Evolutionary conservation across 2,888 invertebrate genomes (phyloP), one percentile per base, ranked within the genome.

Genomic region (Ischnura elegans): DNA sequence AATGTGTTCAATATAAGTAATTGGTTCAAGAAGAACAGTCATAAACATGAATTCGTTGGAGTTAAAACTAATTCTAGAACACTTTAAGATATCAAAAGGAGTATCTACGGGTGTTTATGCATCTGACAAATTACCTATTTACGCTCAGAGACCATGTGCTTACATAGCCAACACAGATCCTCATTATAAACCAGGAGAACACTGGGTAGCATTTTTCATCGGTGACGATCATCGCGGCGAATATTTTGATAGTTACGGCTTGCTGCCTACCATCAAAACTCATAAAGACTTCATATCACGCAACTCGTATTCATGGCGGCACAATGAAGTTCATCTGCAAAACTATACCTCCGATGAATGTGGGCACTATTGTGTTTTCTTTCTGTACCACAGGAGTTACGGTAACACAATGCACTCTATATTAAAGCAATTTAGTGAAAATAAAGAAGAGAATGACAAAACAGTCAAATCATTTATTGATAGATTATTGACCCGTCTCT

Each of bases 121-220:
- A 84, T 25, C 84, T 8, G 84, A 84, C 29, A 84, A 25, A 36
- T 42, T 85, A 10, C 85, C 85, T 5, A 85, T 85, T 36, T 42
- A 5, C 19, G 42, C 42, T 29, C 29, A 4, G 42, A 29, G 85
- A 19, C 36, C 29, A 19, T 85, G 85, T 85, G 36, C 42, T 19
- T 36, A 36, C 85, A 85, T 29, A 3, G 85, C 36, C 36, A 85
- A 85, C 36, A 13, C 47, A 47, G 47, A 47, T 47, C 13, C 47
- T 8, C 47, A 47, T 47, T 13, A 47, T 47, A 47, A 85, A n/a
- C 85, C 85, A 29, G 85, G 85, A 19, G 16, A 36, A 42, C 85
- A 85, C 36, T 85, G 85, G 85, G 85, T 85, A 85, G 85, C 85
- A 19, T 85, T 85, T 42, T 85, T 85, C 85, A 85, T 85, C 6